Evolutionary conservation across 2,888 invertebrate genomes (phyloP).

Genomic region (Drosophila nr. perissopoda): DNA sequence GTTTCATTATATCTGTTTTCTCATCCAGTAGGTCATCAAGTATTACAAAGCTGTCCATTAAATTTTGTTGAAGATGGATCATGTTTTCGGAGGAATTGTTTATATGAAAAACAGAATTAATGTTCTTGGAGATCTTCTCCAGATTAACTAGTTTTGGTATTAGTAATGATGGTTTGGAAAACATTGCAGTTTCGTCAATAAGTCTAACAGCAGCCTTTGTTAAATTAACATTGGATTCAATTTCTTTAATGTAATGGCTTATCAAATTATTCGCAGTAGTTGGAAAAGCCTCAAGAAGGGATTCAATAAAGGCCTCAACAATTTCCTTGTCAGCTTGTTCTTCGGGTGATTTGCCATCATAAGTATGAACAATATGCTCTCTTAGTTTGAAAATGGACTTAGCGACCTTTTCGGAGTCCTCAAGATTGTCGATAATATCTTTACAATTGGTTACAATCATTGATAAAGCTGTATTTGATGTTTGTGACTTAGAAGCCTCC

Average conservation of each 20-base stretch:
- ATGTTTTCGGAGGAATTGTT: constrained; percentile 72
- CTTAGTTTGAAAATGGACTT: constrained; percentile 76
- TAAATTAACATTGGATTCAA: constrained; percentile 44
- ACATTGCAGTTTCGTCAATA: constrained; percentile 42
- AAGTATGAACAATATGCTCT: constrained; percentile 81
- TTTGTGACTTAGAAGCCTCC: constrained; percentile 2
- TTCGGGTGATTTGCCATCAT: constrained; percentile 64
- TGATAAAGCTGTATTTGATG: constrained; percentile 5
- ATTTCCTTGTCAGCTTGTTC: constrained; percentile 33
- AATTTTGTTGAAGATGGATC: constrained; percentile 72
- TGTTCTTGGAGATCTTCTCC: constrained; percentile 45
- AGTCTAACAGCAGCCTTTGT: constrained; percentile 40
- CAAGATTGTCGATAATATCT: constrained; percentile 43
- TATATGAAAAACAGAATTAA: constrained; percentile 28
- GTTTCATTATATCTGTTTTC: constrained; percentile 26
- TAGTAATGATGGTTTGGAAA: constrained; percentile 40
- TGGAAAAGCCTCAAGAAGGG: constrained; percentile 43
- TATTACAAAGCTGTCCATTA: constrained; percentile 79
- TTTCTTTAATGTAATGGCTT: constrained; percentile 40
- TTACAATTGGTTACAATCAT: constrained; percentile 25
- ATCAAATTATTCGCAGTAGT: constrained; percentile 39
- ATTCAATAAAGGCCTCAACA: constrained; percentile 50
- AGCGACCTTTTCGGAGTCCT: constrained; percentile 47
- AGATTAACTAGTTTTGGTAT: constrained; percentile 48
- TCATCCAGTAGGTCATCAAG: constrained; percentile 69